Evolutionary conservation across 37 sponge, comb jelly and placozoan genomes (phyloP), one percentile per base, ranked within the genome.

Genomic region (Hexactinellida sp.): DNA sequence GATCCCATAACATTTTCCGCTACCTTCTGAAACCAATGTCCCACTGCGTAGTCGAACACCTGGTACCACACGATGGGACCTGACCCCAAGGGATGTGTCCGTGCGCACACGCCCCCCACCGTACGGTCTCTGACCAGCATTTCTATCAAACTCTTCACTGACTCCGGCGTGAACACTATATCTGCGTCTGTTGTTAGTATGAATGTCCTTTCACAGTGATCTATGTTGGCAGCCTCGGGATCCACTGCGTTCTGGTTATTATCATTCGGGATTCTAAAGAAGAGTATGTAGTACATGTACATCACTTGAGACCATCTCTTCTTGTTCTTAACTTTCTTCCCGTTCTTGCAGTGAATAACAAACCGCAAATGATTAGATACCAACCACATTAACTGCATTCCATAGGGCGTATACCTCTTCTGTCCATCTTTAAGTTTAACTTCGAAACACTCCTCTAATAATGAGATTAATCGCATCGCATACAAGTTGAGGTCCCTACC

Each of bases 111-210:
- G 7, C 90, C 95, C 38, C 93, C 95, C 10, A 95, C 93, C 1
- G 85, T 54, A 30, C 38, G 51, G 83, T 95, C 92, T 24, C 92
- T 85, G 51, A 82, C 87, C 0, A 95, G 86, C 55, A 88, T 86
- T 54, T 95, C 95, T 23, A 95, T 82, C 21, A 94, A 86, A 83
- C 89, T 89, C 24, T 84, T 41, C 0, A 91, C 95, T 24, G 92
- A 90, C 36, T 95, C 91, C 5, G 90, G 82, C 36, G 86, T 90
- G 84, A 95, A 95, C 28, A 90, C 90, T 55, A 95, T 91, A 39
- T 95, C 95, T 36, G 95, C 95, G 82, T 95, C 95, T 37, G 95
- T 95, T 39, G 95, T 95, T 39, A 95, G 89, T 30, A 95, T 95
- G 86, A 89, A 95, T 24, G 95, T 93, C 90, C 89, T 88, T 34